A percentile compares a stretch with the other conserved stretches of the same genome.
Evolutionary conservation across 2,113 vertebrate genomes (phyloP).

Genomic region (Heloderma charlesbogerti): DNA sequence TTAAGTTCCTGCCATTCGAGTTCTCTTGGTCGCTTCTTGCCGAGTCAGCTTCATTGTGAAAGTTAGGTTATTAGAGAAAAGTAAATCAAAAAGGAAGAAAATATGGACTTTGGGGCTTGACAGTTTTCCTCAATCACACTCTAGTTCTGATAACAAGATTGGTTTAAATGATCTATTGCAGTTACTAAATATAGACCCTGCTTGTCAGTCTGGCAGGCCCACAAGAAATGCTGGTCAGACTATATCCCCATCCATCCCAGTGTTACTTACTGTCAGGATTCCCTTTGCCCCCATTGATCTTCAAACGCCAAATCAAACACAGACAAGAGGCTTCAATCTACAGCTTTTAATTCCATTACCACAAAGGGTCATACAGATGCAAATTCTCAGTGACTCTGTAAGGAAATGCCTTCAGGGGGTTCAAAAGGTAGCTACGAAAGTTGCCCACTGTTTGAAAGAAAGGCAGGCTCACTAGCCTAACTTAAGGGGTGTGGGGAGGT

Average conservation of each 20-base stretch:
- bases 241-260: not conserved
- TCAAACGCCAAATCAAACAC: too few relatives aligned
- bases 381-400: too few relatives aligned
- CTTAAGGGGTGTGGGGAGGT: too few relatives aligned
- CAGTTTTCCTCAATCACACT: not conserved
- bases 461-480: too few relatives aligned
- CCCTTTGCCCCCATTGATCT: too few relatives aligned
- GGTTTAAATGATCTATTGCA: not conserved
- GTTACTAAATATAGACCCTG: not conserved
- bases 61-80: not conserved
- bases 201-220: not conserved
- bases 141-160: not conserved
- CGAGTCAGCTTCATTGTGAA: not conserved
- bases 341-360: too few relatives aligned
- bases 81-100: not conserved
- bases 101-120: not conserved
- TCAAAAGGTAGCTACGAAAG: too few relatives aligned
- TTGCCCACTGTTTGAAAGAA: too few relatives aligned
- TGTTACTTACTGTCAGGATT: too few relatives aligned
- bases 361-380: too few relatives aligned
- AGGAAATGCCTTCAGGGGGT: too few relatives aligned
- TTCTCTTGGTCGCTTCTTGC: constrained; percentile 19
- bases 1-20: constrained; percentile 3
- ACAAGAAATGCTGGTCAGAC: not conserved
- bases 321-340: too few relatives aligned